Percentiles rank a stretch among this genome's conserved stretches.
Evolutionary conservation across 2,113 vertebrate species (phyloP).

Genomic region (Apistogramma diplotaenia): DNA sequence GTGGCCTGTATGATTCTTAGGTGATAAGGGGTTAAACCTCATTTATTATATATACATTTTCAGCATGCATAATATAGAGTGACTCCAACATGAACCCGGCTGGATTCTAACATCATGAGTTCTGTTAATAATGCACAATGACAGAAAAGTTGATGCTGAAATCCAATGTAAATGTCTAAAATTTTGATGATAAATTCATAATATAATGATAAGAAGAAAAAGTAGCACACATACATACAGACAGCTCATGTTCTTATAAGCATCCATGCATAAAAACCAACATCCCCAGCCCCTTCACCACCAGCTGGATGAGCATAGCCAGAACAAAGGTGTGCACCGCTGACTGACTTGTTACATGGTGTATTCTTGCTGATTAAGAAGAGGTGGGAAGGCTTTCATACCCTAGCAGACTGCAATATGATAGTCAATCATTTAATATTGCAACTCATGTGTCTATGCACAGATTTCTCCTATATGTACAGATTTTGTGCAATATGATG

Average conservation of each 20-base stretch:
- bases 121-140: slow-evolving; percentile 28
- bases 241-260: background rate
- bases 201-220: slow-evolving; percentile 4
- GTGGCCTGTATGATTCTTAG: too few relatives aligned
- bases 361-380: slow-evolving; percentile 19
- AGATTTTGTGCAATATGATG: background rate
- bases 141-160: background rate
- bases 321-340: slow-evolving; percentile 10
- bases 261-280: background rate
- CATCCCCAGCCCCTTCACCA: background rate
- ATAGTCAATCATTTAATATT: background rate
- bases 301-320: slow-evolving; percentile 8
- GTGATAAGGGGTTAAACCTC: background rate
- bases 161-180: slow-evolving; percentile 21
- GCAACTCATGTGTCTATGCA: background rate
- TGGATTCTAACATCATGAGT: background rate
- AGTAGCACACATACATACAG: background rate
- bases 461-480: background rate
- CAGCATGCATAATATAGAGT: background rate
- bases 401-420: background rate
- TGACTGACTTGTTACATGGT: background rate
- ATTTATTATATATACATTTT: background rate
- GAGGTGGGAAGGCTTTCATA: background rate
- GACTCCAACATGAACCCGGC: background rate
- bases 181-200: slow-evolving; percentile 32